Base-by-base conservation (phyloP, 1,140 invertebrate species). In the Drosophila chauvacae region DNA sequence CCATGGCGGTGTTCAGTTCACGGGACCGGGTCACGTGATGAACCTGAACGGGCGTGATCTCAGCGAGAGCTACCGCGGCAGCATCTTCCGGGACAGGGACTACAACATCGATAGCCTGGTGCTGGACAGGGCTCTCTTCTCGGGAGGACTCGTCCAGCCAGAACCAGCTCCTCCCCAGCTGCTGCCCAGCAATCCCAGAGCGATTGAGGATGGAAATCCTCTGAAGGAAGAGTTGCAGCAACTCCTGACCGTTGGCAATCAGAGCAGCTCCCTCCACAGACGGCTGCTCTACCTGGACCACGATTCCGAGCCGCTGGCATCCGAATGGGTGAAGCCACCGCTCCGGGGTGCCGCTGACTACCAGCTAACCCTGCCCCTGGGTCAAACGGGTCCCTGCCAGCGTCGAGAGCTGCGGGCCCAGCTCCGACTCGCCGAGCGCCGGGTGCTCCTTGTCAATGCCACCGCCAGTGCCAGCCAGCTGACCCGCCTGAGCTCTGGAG, bases 41-140 rank as follows among this genome's bases (percentile, higher is more conserved):
- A 68, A 48, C 2, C 59, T 92, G 0, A 92, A 92, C 70, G 87
- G 80, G 0, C 47, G 26, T 1, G 82, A 91, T 42, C 51, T 92
- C 4, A 78, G 77, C 59, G 91, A 92, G 23, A 78, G 76, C 28
- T 92, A 84, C 45, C 71, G 80, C 23, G 64, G 72, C 35, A 90
- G 61, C 53, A 87, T 92, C 26, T 87, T 91, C 33, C 76, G 66
- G 7, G 63, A 90, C 63, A 70, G 33, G 2, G 76, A 87, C 35
- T 92, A 92, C 42, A 86, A 77, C 26, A 92, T 92, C 7, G 91
- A 92, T 57, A 90, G 85, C 18, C 69, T 92, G 30, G 44, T 76
- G 1, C 69, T 92, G 5, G 85, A 91, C 37, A 51, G 37, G 7
- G 91, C 76, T 0, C 51, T 39, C 39, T 92, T 92, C 42, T 26